Evolutionary conservation across 2,888 invertebrate genomes (phyloP), one percentile per base, ranked within the genome.

Genomic region (Orthosia incerta): DNA sequence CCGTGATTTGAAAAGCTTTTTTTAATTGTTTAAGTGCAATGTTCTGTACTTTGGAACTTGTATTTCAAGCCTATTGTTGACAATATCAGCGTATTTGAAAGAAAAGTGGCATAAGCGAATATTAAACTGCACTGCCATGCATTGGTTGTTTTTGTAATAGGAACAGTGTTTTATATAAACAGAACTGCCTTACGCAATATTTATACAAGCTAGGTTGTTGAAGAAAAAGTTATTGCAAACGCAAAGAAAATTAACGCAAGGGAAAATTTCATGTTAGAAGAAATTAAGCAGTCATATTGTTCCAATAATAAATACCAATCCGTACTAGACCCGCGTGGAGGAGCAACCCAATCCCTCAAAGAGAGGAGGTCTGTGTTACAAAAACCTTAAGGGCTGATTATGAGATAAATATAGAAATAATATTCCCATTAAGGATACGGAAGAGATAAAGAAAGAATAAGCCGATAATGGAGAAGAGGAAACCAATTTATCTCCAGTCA

Each of bases 41-140:
- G 18, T 61, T 51, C 53, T 67, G 81, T 55, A 80, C 50, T 71
- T 74, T 61, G 64, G 55, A 71, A 80, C 39, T 61, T n/a, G 62
- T 7, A 15, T 53, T 75, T 31, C 20, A 55, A 79, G 26, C 73
- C 53, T 55, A 60, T 23, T 51, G n/a, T 26, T 26, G 26, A 26
- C 3, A 26, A 69, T 26, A 48, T 59, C 31, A 78, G 59, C 20
- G 0, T 13, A 18, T 78, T 69, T 46, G 3, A 11, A 46, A 51
- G 7, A 53, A 77, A 70, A 31, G 46, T 23, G 3, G 7, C n/a
- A 12, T 46, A 50, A 46, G 11, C 23, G 46, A 51, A 77, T 57
- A 23, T 15, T 12, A 39, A 31, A 55, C 20, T 46, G 9, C 12
- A 70, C 23, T 18, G 18, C 0, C 39, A 39, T 20, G 45, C 48